phyloP scores from a whole-genome alignment of 1,140 invertebrate genomes.

The Drosophila elegans region DNA sequence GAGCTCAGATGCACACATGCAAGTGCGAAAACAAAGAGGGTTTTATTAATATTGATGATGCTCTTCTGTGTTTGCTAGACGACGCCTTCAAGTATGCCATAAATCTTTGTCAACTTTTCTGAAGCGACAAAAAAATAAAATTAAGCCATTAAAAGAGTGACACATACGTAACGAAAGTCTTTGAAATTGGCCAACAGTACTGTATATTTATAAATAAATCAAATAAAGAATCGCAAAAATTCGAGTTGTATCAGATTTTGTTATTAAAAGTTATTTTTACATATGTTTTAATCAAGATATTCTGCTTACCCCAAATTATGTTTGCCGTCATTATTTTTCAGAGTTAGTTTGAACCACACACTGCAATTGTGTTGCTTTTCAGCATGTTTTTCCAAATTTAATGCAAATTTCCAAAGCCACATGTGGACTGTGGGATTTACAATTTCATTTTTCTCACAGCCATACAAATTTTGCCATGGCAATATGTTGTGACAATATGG shows the following conservation, averaged over 20 bases:
- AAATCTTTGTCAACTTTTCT: conserved; percentile 45
- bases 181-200: background rate
- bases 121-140: conserved; percentile 29
- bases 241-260: background rate
- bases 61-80: conserved; percentile 21
- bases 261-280: background rate
- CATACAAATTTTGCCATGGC: background rate
- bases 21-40: conserved; percentile 29
- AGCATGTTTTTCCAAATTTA: background rate
- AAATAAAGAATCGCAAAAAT: background rate
- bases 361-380: conserved; percentile 10
- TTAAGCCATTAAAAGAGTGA: conserved; percentile 19
- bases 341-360: background rate
- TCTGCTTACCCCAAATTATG: conserved; percentile 1
- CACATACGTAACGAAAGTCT: background rate
- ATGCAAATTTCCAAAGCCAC: conserved; percentile 10
- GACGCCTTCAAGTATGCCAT: conserved; percentile 38
- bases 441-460: background rate
- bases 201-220: background rate
- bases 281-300: background rate
- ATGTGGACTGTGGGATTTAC: background rate
- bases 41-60: conserved; percentile 56
- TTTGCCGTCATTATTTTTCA: conserved; percentile 2
- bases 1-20: conserved; percentile 29
- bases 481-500: conserved; percentile 9